Conservation (phyloP, 2,797 vertebrate genomes). For the Rousettus madagascariensis region DNA sequence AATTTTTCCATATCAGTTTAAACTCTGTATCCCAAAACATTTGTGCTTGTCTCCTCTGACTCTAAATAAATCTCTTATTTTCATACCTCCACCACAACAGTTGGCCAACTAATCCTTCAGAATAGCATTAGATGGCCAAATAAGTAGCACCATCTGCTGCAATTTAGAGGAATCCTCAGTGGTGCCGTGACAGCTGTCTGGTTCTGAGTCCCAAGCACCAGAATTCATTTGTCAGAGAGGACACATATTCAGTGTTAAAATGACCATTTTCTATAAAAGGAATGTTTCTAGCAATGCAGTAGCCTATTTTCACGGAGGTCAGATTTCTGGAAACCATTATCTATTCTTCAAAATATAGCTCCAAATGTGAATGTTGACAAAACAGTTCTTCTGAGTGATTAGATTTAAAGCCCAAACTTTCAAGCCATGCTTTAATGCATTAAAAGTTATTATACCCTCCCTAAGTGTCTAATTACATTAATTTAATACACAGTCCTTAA, state of each 20-base stretch:
- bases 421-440: constrained; percentile 5
- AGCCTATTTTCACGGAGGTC: constrained; percentile 40
- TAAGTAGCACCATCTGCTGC: constrained; percentile 75
- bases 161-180: constrained; percentile 70
- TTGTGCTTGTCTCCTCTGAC: constrained; percentile 58
- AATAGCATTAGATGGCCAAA: constrained; percentile 70
- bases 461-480: constrained; percentile 55
- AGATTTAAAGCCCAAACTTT: constrained; percentile 28
- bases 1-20: constrained; percentile 65
- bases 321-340: constrained; percentile 55
- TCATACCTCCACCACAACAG: constrained; percentile 60
- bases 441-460: constrained; percentile 17
- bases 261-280: constrained; percentile 50
- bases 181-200: constrained; percentile 68
- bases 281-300: constrained; percentile 10
- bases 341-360: constrained; percentile 27
- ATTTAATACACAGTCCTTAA: constrained; percentile 55
- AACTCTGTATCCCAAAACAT: constrained; percentile 47
- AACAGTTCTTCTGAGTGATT: constrained; percentile 3
- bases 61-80: constrained; percentile 74
- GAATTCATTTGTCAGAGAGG: constrained; percentile 65
- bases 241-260: constrained; percentile 41
- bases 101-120: constrained; percentile 73
- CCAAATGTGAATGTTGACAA: constrained; percentile 19
- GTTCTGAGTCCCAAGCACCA: constrained; percentile 52